phyloP scores from a whole-genome alignment of 1,140 invertebrate genomes.

The Aphelenchoides fujianensis region DNA sequence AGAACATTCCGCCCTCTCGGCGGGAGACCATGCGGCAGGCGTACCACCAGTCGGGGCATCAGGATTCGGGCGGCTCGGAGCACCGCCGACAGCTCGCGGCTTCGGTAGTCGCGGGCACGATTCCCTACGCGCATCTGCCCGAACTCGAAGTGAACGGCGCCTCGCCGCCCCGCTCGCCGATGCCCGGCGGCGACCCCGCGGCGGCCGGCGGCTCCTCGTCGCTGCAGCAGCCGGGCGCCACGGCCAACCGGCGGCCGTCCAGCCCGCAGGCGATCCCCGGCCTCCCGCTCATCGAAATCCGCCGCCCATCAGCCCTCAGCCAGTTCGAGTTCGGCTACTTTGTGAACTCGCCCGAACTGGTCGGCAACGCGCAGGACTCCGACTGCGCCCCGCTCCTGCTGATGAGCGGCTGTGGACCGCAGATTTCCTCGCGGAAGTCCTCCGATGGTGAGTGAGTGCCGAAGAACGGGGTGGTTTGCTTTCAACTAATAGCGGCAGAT shows the following conservation, averaged over 20 bases:
- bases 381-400: constrained; percentile 58
- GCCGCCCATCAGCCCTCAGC: constrained; percentile 58
- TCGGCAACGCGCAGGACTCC: constrained; percentile 47
- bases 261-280: constrained; percentile 61
- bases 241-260: constrained; percentile 49
- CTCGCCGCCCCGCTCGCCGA: constrained; percentile 53
- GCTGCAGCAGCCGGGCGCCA: not conserved
- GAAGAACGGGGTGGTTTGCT: no score
- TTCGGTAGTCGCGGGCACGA: constrained; percentile 16
- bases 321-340: constrained; percentile 62
- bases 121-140: constrained; percentile 56
- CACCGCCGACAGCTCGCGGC: no score
- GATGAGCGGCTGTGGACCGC: constrained; percentile 29
- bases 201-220: not conserved
- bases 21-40: constrained; percentile 55
- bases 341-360: constrained; percentile 60
- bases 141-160: constrained; percentile 61
- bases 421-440: constrained; percentile 56
- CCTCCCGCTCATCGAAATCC: constrained; percentile 58
- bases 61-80: constrained; percentile 48
- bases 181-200: constrained; percentile 11
- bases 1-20: constrained; percentile 59
- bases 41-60: constrained; percentile 54
- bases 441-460: no score
- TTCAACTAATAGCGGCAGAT: no score